Conservation (phyloP, 2,797 vertebrate species). For the Molossus molossus region DNA sequence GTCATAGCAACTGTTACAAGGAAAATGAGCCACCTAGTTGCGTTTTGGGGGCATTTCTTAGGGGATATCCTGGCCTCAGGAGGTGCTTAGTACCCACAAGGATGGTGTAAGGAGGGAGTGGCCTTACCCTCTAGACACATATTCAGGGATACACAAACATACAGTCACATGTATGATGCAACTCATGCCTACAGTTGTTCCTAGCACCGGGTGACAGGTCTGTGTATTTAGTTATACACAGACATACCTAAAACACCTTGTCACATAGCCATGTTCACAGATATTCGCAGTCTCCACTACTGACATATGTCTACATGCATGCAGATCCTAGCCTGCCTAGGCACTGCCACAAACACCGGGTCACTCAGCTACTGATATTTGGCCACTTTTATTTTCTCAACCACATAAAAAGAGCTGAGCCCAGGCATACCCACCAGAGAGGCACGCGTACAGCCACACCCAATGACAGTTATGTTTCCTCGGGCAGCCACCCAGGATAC, state of each 20-base stretch:
- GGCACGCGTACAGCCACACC: background rate
- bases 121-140: constrained; percentile 28
- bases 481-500: background rate
- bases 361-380: background rate
- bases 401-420: background rate
- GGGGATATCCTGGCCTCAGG: constrained; percentile 42
- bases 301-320: background rate
- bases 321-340: background rate
- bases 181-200: background rate
- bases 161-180: background rate
- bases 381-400: constrained; percentile 16
- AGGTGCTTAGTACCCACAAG: background rate
- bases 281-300: background rate
- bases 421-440: background rate
- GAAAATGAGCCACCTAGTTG: constrained; percentile 79
- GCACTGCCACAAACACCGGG: background rate
- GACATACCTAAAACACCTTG: background rate
- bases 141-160: background rate
- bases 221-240: background rate
- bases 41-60: constrained; percentile 8
- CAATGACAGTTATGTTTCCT: constrained; percentile 4
- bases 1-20: constrained; percentile 91
- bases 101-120: background rate
- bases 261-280: background rate
- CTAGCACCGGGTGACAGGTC: background rate